Evolutionary conservation across 2,113 vertebrate genomes (phyloP).

Genomic region (Bos javanicus): DNA sequence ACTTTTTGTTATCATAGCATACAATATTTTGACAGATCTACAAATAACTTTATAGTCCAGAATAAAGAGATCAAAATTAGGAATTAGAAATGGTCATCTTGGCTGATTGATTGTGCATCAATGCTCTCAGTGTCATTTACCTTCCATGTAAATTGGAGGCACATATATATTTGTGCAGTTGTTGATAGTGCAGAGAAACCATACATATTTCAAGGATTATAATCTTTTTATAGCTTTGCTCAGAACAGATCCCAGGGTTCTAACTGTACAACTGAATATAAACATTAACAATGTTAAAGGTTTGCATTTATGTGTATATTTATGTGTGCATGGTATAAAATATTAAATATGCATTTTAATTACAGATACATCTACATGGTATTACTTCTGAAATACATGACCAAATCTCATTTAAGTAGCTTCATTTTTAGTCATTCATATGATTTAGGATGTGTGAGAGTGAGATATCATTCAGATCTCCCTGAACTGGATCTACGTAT

Average conservation of each 20-base stretch:
- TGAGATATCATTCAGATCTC: slow-evolving; percentile 40
- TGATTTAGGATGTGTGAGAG: not conserved
- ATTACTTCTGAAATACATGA: not conserved
- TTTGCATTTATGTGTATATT: slow-evolving; percentile 35
- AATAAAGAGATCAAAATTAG: not conserved
- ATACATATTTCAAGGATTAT: not conserved
- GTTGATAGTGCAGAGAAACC: not conserved
- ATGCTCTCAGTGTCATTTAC: not conserved
- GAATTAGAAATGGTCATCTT: not conserved
- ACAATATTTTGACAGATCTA: not conserved
- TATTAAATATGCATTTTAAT: not conserved
- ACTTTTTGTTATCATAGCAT: not conserved
- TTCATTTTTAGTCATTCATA: slow-evolving; percentile 61
- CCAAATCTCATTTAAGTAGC: not conserved
- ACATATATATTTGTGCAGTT: not conserved
- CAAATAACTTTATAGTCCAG: not conserved
- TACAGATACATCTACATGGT: not conserved
- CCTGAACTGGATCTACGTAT: slow-evolving; percentile 53
- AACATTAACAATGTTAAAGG: not conserved
- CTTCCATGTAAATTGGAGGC: not conserved
- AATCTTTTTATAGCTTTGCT: not conserved
- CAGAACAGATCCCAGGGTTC: not conserved
- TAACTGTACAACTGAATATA: not conserved
- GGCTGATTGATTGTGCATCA: not conserved
- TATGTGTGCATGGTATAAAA: not conserved